Conservation (phyloP, 2,888 invertebrate genomes). For the Cartodere bifasciata region DNA sequence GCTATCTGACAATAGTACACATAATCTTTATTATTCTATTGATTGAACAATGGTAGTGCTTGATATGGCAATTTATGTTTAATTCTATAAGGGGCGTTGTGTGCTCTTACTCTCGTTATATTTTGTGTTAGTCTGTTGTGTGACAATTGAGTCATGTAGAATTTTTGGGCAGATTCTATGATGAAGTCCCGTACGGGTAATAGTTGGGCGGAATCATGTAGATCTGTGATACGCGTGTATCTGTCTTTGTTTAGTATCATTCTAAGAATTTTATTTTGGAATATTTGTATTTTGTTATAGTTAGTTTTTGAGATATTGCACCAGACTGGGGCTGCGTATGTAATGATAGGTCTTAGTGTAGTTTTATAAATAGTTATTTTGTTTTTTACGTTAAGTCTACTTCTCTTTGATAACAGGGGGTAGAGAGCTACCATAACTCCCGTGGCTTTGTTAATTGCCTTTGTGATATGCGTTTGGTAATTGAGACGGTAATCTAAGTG, state of each 20-base stretch:
- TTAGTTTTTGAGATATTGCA: constrained; percentile 10
- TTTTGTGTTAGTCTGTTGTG: background rate
- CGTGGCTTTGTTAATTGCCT: background rate
- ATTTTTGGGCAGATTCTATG: constrained; percentile 9
- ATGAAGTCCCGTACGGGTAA: constrained; percentile 9
- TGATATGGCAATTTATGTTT: constrained; percentile 15
- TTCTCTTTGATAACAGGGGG: constrained; percentile 15
- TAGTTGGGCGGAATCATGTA: constrained; percentile 11
- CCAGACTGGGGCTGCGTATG: constrained; percentile 17
- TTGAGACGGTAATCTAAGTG: background rate
- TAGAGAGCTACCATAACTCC: background rate
- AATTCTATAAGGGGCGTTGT: constrained; percentile 6
- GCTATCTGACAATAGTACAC: too few relatives aligned
- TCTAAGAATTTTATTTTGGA: constrained; percentile 18
- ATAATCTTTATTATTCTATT: too few relatives aligned
- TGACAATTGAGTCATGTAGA: constrained; percentile 5
- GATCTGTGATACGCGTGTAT: constrained; percentile 10
- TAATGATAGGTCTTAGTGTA: constrained; percentile 16
- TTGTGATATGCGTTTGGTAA: background rate
- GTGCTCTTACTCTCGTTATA: background rate
- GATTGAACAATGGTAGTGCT: constrained; percentile 3
- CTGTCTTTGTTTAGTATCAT: constrained; percentile 10
- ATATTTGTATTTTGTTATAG: constrained; percentile 11
- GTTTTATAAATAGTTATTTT: constrained; percentile 20
- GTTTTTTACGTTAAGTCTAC: constrained; percentile 13